Evolutionary conservation across 1,140 invertebrate species (phyloP).

Genomic region (Melipona quadrifasciata): DNA sequence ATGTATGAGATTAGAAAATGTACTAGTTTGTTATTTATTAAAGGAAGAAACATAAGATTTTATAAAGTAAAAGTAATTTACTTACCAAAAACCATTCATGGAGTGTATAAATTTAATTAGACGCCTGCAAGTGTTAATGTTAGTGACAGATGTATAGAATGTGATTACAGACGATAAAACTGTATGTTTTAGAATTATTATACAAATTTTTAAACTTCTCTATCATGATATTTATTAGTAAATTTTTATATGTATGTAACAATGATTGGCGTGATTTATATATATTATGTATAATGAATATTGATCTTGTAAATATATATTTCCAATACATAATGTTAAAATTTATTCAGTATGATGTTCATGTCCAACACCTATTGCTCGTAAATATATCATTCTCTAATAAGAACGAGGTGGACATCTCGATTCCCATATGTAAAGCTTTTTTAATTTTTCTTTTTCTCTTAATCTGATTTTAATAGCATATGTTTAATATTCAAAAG

Average conservation of each 20-base stretch:
- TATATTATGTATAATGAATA: constrained; percentile 62
- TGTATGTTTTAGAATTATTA: constrained; percentile 37
- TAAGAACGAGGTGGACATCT: constrained; percentile 40
- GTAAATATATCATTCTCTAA: constrained; percentile 40
- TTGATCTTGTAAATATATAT: constrained; percentile 65
- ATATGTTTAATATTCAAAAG: constrained; percentile 40
- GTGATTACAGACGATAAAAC: not conserved
- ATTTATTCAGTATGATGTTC: constrained; percentile 61
- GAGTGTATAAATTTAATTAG: not conserved
- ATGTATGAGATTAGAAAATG: not conserved
- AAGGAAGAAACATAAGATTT: not conserved
- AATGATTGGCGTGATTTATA: constrained; percentile 61
- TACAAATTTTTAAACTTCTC: constrained; percentile 51
- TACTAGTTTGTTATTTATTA: not conserved
- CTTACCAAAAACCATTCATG: constrained; percentile 40
- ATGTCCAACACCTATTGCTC: constrained; percentile 61
- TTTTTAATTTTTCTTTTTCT: constrained; percentile 15
- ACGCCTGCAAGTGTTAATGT: not conserved
- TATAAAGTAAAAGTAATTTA: constrained; percentile 1
- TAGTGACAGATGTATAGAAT: not conserved
- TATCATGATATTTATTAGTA: constrained; percentile 66
- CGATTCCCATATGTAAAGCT: constrained; percentile 38
- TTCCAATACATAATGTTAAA: constrained; percentile 63
- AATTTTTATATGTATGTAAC: constrained; percentile 68
- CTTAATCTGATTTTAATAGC: constrained; percentile 28